Evolutionary conservation across 2,797 vertebrate species (phyloP).

Genomic region (Chaunax sp.): DNA sequence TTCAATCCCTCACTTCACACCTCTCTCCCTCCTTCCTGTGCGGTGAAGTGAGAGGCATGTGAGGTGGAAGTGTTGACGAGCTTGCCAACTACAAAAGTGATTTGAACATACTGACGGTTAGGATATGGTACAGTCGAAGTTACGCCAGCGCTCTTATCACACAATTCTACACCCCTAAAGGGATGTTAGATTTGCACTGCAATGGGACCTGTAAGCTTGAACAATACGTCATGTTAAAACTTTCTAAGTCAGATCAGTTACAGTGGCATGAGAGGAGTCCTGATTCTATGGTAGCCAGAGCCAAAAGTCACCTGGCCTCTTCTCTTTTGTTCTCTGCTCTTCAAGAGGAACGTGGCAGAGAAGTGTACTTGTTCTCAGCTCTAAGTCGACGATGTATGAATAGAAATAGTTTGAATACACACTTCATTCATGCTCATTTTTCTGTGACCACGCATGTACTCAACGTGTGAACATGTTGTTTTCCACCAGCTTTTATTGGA

Average conservation of each 20-base stretch:
- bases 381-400: too few relatives aligned
- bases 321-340: too few relatives aligned
- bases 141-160: constrained; percentile 59
- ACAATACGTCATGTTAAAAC: constrained; percentile 33
- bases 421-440: too few relatives aligned
- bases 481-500: too few relatives aligned
- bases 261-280: constrained; percentile 13
- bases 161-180: constrained; percentile 24
- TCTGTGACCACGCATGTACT: too few relatives aligned
- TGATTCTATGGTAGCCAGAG: constrained; percentile 22
- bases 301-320: background rate
- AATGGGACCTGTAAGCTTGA: constrained; percentile 32
- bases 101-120: constrained; percentile 61
- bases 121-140: constrained; percentile 69
- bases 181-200: constrained; percentile 60
- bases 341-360: too few relatives aligned
- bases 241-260: constrained; percentile 51
- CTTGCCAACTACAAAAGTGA: constrained; percentile 64
- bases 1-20: constrained; percentile 59
- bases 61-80: constrained; percentile 70
- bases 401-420: too few relatives aligned
- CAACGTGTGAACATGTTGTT: too few relatives aligned
- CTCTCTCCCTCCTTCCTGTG: constrained; percentile 43
- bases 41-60: constrained; percentile 56
- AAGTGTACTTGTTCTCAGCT: too few relatives aligned